A percentile compares a stretch with the other conserved stretches of the same genome.
phyloP scores from a whole-genome alignment of 2,797 vertebrate genomes.

The Ceyx erithaca region DNA sequence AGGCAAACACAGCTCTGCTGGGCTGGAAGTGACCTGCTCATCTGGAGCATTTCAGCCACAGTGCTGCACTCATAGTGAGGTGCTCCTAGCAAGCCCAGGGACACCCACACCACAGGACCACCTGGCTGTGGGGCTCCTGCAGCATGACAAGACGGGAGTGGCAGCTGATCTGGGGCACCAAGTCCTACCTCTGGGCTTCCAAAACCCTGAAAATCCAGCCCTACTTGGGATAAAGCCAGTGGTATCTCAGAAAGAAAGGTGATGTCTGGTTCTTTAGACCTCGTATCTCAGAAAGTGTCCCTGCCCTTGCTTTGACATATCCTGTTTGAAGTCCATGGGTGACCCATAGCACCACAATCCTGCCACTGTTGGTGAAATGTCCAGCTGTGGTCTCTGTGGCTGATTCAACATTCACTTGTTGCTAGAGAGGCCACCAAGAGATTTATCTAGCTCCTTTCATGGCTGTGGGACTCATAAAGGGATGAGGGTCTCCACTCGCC shows the following conservation, averaged over 20 bases:
- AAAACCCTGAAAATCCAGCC: background rate
- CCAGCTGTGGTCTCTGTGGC: background rate
- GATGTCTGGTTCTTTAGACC: background rate
- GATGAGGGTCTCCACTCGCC: background rate
- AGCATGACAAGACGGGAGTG: background rate
- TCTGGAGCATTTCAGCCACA: background rate
- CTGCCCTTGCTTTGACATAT: rapidly evolving
- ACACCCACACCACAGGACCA: background rate
- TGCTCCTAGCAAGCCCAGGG: background rate
- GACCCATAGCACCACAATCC: background rate
- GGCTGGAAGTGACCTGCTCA: background rate
- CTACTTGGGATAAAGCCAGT: background rate
- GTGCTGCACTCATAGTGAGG: rapidly evolving
- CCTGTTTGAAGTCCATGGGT: background rate
- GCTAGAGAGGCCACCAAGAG: background rate
- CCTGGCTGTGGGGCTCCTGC: background rate
- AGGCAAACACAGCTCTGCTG: background rate
- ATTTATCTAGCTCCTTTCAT: background rate
- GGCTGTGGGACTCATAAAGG: background rate
- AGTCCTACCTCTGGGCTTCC: background rate
- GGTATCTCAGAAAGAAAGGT: background rate
- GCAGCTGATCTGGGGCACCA: background rate
- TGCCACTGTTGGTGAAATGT: background rate
- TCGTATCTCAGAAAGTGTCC: background rate
- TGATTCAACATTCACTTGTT: background rate